These are phyloP conservation scores for Tachycineta bicolor DNA, from an alignment of 2,113 vertebrate species.

Conservation along the genomic window DNA sequence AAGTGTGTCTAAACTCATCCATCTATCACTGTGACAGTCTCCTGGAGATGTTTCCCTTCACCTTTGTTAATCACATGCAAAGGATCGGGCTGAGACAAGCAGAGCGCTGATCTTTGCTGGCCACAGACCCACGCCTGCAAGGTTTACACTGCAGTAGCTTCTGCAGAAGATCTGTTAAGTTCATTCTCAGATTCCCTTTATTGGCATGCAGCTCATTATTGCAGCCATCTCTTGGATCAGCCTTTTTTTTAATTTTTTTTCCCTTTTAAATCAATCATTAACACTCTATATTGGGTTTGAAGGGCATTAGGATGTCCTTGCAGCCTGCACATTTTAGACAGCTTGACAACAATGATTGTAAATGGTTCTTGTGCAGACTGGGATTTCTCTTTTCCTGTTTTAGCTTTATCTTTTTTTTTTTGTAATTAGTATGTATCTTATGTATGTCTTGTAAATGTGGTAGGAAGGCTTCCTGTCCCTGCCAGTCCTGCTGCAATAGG, in stretches of 20 bases:
- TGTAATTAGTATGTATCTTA: neutral
- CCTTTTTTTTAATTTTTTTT: too few species aligned
- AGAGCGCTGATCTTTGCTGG: neutral
- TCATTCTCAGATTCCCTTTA: constrained; percentile 12
- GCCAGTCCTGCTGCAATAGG: neutral
- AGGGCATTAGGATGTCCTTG: neutral
- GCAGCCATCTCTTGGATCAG: neutral
- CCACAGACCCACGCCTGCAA: neutral
- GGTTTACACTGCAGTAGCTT: neutral
- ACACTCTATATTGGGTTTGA: neutral
- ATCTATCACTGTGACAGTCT: neutral
- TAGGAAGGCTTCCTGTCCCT: neutral
- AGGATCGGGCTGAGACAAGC: neutral
- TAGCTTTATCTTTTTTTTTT: neutral
- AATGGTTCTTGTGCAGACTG: neutral
- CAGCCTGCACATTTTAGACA: neutral
- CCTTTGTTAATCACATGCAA: constrained; percentile 26
- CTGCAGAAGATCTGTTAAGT: neutral
- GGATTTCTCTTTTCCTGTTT: neutral
- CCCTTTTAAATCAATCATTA: neutral
- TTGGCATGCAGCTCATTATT: neutral
- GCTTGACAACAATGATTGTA: neutral
- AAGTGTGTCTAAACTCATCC: neutral
- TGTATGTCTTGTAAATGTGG: neutral
- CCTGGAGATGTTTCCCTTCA: neutral